Evolutionary conservation across 2,888 invertebrate species (phyloP).

Genomic region (Augiades crinisus): DNA sequence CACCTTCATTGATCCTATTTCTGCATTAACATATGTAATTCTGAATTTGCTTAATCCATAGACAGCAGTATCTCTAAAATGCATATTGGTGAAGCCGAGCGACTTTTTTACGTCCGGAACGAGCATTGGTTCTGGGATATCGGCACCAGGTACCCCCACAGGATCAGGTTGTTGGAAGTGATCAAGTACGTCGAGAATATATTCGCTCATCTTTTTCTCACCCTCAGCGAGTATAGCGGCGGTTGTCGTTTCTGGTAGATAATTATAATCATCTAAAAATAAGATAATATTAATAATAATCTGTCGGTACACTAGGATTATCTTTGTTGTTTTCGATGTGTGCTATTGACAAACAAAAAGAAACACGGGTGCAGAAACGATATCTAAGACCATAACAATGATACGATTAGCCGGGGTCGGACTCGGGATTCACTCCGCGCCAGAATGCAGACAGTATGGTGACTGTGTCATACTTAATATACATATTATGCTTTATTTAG

Average conservation of each 20-base stretch:
- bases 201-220: constrained; percentile 86
- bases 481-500: too few species aligned
- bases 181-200: constrained; percentile 85
- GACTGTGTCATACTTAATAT: too few species aligned
- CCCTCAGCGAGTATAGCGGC: constrained; percentile 48
- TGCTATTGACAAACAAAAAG: too few species aligned
- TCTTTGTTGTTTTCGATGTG: too few species aligned
- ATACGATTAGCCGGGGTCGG: too few species aligned
- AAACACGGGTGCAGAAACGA: too few species aligned
- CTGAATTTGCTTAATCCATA: constrained; percentile 90
- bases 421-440: too few species aligned
- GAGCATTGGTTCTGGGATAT: constrained; percentile 90
- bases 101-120: constrained; percentile 89
- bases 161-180: constrained; percentile 92
- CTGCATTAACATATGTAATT: constrained; percentile 85
- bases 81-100: constrained; percentile 80
- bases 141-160: constrained; percentile 89
- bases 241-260: constrained; percentile 9
- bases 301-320: too few species aligned
- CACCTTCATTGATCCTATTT: constrained; percentile 88
- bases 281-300: too few species aligned
- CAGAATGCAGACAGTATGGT: too few species aligned
- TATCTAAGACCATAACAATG: too few species aligned
- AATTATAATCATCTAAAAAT: constrained; percentile 2
- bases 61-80: constrained; percentile 86